These are phyloP conservation scores for Rhopalosiphum maidis DNA, from an alignment of 1,140 invertebrate genomes.

Conservation along the genomic window DNA sequence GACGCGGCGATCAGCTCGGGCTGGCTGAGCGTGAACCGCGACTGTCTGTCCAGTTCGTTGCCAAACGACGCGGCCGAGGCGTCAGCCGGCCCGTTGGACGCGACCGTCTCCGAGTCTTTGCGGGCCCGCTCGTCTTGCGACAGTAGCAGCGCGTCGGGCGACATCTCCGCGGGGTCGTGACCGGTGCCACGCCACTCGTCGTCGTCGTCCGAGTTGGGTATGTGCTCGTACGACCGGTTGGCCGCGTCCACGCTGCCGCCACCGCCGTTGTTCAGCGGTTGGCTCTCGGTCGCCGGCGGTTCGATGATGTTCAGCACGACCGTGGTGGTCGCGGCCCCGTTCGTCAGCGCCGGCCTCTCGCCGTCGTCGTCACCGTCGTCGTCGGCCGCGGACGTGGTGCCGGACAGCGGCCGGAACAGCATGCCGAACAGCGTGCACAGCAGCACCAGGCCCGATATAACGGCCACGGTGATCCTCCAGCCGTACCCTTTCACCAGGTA, in stretches of 20 bases:
- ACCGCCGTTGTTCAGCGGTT: not conserved
- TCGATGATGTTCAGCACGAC: constrained; percentile 38
- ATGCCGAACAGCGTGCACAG: constrained; percentile 84
- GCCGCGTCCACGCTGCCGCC: not conserved
- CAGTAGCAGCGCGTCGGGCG: not conserved
- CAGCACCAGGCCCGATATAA: constrained; percentile 81
- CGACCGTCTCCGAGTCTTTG: not conserved
- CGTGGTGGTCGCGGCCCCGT: not conserved
- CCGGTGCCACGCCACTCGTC: constrained; percentile 55
- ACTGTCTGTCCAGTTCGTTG: constrained; percentile 35
- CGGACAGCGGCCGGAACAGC: constrained; percentile 73
- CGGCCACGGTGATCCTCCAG: constrained; percentile 69
- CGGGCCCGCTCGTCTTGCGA: constrained; percentile 44
- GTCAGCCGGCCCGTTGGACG: not conserved
- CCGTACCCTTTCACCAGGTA: constrained; percentile 66
- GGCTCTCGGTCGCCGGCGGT: constrained; percentile 16
- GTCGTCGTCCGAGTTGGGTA: not conserved
- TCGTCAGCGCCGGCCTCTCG: not conserved
- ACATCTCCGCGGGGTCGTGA: constrained; percentile 23
- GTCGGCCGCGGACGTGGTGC: not conserved
- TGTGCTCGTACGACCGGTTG: not conserved
- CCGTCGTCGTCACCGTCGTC: not conserved
- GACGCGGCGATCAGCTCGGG: constrained; percentile 65
- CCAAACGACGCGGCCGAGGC: not conserved
- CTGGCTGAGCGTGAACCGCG: constrained; percentile 66